Evolutionary conservation across 2,888 invertebrate genomes (phyloP).

Genomic region (Euproctis similis): DNA sequence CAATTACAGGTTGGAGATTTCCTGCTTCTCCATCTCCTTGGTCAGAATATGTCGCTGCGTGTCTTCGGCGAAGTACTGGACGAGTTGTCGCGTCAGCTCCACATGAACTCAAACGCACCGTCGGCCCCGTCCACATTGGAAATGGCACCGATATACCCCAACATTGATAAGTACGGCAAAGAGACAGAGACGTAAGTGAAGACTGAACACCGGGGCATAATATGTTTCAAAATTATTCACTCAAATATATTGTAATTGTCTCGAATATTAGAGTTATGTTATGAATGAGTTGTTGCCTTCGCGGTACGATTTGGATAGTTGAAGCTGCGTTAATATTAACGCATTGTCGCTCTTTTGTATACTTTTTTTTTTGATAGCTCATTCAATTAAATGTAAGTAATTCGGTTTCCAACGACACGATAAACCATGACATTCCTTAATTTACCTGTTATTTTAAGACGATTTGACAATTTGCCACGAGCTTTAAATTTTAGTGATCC

Average conservation of each 20-base stretch:
- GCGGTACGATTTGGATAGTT: constrained; percentile 11
- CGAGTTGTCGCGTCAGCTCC: constrained; percentile 82
- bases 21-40: constrained; percentile 86
- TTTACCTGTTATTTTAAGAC: constrained; percentile 27
- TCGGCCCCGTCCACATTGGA: constrained; percentile 91
- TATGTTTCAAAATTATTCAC: too few species aligned
- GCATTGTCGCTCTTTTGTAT: constrained; percentile 16
- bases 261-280: constrained; percentile 17
- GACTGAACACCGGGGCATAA: constrained; percentile 21
- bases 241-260: constrained; percentile 11
- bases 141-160: constrained; percentile 90
- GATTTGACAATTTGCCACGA: constrained; percentile 25
- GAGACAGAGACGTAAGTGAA: constrained; percentile 86
- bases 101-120: constrained; percentile 84
- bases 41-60: constrained; percentile 90
- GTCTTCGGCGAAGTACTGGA: constrained; percentile 87
- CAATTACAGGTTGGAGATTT: constrained; percentile 87
- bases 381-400: constrained; percentile 25
- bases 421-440: constrained; percentile 34
- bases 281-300: constrained; percentile 25
- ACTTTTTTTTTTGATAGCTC: constrained; percentile 20
- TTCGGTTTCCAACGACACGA: constrained; percentile 26
- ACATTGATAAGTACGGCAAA: constrained; percentile 85
- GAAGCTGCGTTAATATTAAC: constrained; percentile 15
- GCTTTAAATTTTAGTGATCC: constrained; percentile 25